Percentiles rank a stretch among this genome's conserved stretches.
Evolutionary conservation across 2,888 invertebrate species (phyloP).

Genomic region (Pyrrhosoma nymphula): DNA sequence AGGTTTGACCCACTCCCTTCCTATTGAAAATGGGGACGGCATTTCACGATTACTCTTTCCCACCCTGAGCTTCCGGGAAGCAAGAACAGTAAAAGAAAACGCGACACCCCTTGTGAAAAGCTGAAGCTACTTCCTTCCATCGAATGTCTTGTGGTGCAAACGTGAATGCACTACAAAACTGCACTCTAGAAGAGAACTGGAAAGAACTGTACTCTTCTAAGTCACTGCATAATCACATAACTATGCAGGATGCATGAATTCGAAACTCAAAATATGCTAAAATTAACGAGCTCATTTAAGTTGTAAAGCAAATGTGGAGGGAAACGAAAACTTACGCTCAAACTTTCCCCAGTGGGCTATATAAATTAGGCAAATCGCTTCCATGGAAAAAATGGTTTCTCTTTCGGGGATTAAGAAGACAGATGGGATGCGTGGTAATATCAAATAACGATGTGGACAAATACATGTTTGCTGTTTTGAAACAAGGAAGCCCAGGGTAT

Average conservation of each 20-base stretch:
- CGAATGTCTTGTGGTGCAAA: too few relatives aligned
- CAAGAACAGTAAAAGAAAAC: not conserved
- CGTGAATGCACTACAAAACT: too few relatives aligned
- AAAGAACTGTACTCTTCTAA: too few relatives aligned
- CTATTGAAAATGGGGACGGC: not conserved
- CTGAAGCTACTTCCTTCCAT: not conserved
- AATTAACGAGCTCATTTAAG: too few relatives aligned
- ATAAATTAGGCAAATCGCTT: too few relatives aligned
- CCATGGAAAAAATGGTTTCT: too few relatives aligned
- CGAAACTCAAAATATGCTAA: too few relatives aligned
- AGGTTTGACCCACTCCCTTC: not conserved
- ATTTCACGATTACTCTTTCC: not conserved
- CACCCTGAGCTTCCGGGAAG: not conserved
- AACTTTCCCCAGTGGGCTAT: not conserved
- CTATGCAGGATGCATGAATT: too few relatives aligned
- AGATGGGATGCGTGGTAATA: not conserved
- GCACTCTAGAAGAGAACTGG: too few relatives aligned
- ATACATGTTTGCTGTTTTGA: not conserved
- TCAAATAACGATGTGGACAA: not conserved
- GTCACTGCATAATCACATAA: too few relatives aligned
- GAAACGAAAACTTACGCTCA: not conserved
- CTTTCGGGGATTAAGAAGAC: not conserved
- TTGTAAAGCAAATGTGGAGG: too few relatives aligned
- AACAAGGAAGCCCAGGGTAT: not conserved
- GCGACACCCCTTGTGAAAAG: not conserved